Evolutionary conservation across 1,140 invertebrate species (phyloP), one percentile per base, ranked within the genome.

Genomic region (Atta colombica): DNA sequence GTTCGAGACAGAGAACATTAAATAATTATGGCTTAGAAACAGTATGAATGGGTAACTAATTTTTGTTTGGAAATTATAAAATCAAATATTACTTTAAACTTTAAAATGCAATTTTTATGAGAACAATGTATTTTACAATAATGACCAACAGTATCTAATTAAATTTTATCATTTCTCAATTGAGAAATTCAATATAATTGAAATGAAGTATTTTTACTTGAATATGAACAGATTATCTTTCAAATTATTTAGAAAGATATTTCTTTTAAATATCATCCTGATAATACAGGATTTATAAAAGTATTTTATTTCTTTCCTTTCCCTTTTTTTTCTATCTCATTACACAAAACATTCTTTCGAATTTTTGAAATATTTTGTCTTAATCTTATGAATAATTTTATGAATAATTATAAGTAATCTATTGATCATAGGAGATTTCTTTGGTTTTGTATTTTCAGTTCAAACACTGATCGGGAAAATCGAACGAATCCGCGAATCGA

Each of bases 171-270:
- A 35, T 6, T 35, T 35, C 31, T 35, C 31, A 35, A 35, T 35
- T 35, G 31, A 35, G 31, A 35, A 35, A 35, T 51, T 51, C 49
- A 51, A n/a, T 35, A 58, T 39, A 39, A 39, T 21, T 58, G 12
- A 35, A n/a, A 72, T 72, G 1, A 74, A 74, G 1, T 31, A n/a
- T 72, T 72, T 74, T 49, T 55, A 35, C 8, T 72, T 51, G 3
- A 71, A 71, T n/a, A 18, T 6, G 6, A 28, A 4, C 21, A 51
- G 5, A 45, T 5, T 18, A 49, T 53, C 31, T 39, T n/a, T 66
- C 31, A 39, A 65, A 18, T 69, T 45, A 45, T 45, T 51, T 21
- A 25, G 2, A 5, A n/a, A 53, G 0, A 14, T 71, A 28, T 45
- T 12, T 45, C 28, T 55, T 72, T 74, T 74, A 55, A 21, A 21